These are phyloP conservation scores for Sericinus montela DNA, from an alignment of 2,888 invertebrate species.

Conservation along the genomic window DNA sequence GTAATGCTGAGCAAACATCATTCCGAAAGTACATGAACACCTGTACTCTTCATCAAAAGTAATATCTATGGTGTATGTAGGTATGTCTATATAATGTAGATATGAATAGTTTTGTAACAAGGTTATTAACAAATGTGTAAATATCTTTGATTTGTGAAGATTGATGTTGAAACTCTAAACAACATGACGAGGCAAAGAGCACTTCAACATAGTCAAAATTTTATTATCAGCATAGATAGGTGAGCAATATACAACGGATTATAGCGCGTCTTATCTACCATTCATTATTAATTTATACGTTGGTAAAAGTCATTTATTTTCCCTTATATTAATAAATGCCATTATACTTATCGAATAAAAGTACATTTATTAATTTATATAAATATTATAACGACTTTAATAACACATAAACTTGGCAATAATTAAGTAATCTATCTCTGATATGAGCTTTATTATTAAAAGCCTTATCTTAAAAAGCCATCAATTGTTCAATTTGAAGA, in stretches of 20 bases:
- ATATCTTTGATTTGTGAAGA: neutral
- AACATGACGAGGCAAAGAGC: conserved; percentile 25
- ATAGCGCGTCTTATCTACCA: conserved; percentile 41
- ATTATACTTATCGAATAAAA: conserved; percentile 1
- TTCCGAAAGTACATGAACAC: too few relatives aligned
- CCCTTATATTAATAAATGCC: conserved; percentile 15
- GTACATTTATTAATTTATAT: conserved; percentile 6
- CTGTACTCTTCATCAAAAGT: too few relatives aligned
- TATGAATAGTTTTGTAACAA: too few relatives aligned
- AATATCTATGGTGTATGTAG: too few relatives aligned
- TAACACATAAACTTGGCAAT: too few relatives aligned
- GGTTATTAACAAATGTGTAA: too few relatives aligned
- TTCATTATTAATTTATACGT: conserved; percentile 21
- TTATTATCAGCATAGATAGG: conserved; percentile 47
- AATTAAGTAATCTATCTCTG: conserved; percentile 1
- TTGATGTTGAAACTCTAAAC: conserved; percentile 22
- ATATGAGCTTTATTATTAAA: conserved; percentile 2
- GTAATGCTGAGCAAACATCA: too few relatives aligned
- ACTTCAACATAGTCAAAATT: conserved; percentile 22
- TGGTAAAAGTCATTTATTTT: conserved; percentile 17
- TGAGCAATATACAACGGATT: conserved; percentile 61
- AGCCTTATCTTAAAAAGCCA: conserved; percentile 4
- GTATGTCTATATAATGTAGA: too few relatives aligned
- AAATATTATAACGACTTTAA: neutral
- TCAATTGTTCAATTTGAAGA: neutral